Evolutionary conservation across 2,797 vertebrate genomes (phyloP), one percentile per base, ranked within the genome.

Genomic region (Microctenopoma lineatum): DNA sequence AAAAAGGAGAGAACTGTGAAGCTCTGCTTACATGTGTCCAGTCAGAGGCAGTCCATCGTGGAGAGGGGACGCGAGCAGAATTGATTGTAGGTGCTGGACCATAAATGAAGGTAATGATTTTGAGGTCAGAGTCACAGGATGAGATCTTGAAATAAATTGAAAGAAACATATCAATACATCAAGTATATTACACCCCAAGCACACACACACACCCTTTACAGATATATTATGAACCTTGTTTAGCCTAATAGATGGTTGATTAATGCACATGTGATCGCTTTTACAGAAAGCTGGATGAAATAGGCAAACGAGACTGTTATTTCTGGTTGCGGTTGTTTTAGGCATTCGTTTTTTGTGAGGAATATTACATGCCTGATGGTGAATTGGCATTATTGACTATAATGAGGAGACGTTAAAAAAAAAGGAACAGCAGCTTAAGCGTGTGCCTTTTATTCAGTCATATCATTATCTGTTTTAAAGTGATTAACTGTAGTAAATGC

Each of bases 141-240:
- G 90, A 87, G 90, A 89, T 90, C 87, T 87, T 86, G 89, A 92
- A 92, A 92, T 91, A 92, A 93, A 93, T 92, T 91, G 91, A 91
- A 91, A 93, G 92, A 91, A 93, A 92, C 90, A 92, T 92, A 92
- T 92, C 90, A 89, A 92, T 93, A 90, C 73, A 92, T 93, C 91
- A 92, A 90, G 81, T 90, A 81, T 90, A 91, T 91, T 89, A 89
- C 84, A 87, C 76, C 72, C 81, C 42, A 42, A 84, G 84, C 79
- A 74, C 84, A 81, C 78, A 21, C 21, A 86, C 72, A 85, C 73
- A 81, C 70, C 36, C 79, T 59, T 76, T 77, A 81, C 66, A 75
- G 80, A 90, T 86, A 83, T 88, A 88, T 90, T 90, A 92, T 84
- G 75, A 90, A 75, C 71, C 90, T 88, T 84, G 87, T 92, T 91